phyloP scores from a whole-genome alignment of 64 coral and sea anemone genomes.

The Porites australiensis region DNA sequence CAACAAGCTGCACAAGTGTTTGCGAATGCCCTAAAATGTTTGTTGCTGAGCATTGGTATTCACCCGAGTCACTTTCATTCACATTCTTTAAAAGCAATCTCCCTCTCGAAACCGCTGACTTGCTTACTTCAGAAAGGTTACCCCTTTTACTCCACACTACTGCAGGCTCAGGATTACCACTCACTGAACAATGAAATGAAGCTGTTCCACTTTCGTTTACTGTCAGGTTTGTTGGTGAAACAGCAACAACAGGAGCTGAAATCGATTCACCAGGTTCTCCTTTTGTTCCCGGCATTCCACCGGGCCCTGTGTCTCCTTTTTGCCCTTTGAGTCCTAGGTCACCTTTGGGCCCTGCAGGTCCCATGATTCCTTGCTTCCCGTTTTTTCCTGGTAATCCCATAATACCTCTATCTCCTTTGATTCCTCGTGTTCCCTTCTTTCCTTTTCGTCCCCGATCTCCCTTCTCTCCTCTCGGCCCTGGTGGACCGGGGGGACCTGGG shows the following conservation, averaged over 20 bases:
- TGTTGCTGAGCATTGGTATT: conserved; percentile 43
- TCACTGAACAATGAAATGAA: conserved; percentile 59
- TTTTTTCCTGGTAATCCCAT: too few species aligned
- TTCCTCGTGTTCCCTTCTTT: too few species aligned
- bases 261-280: conserved; percentile 42
- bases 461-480: too few species aligned
- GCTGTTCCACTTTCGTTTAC: conserved; percentile 32
- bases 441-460: too few species aligned
- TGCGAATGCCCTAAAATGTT: conserved; percentile 49
- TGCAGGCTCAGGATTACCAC: conserved; percentile 49
- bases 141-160: conserved; percentile 60
- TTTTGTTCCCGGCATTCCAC: conserved; percentile 54
- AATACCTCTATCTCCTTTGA: too few species aligned
- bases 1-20: not conserved
- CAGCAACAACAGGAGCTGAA: not conserved
- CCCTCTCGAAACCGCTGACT: not conserved
- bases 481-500: too few species aligned
- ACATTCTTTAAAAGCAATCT: conserved; percentile 42
- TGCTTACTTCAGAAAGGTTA: not conserved
- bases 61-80: conserved; percentile 22
- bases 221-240: conserved; percentile 11
- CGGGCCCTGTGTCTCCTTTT: not conserved
- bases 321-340: too few species aligned
- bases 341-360: too few species aligned
- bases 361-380: too few species aligned